Percentiles rank a stretch among this genome's conserved stretches.
Conservation (phyloP, 2,113 vertebrate genomes). For the Saccopteryx bilineata region DNA sequence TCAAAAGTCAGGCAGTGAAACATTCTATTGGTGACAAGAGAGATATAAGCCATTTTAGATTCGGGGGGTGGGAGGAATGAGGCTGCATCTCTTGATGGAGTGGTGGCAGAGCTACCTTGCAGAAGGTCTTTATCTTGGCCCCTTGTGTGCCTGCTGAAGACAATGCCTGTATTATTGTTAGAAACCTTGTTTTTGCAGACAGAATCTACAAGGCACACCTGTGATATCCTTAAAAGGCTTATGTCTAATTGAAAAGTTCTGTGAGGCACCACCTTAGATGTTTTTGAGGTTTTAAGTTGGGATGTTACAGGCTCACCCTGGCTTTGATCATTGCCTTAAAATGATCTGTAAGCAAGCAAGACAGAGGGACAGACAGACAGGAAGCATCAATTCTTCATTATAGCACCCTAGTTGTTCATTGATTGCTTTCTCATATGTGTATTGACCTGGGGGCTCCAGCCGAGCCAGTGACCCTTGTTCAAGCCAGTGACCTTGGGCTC, state of each 20-base stretch:
- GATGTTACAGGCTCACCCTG: neutral
- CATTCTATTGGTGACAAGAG: neutral
- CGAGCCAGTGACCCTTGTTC: no score
- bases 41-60: no score
- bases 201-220: neutral
- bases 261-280: neutral
- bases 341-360: no score
- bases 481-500: no score
- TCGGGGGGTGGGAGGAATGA: neutral
- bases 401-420: no score
- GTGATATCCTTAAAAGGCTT: neutral
- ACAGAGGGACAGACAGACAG: no score
- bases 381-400: no score
- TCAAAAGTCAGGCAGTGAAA: neutral
- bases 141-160: neutral
- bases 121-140: neutral
- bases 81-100: neutral
- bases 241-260: neutral
- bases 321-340: slow-evolving; percentile 3
- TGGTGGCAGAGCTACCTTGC: neutral
- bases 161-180: neutral
- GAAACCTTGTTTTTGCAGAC: neutral
- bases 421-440: no score
- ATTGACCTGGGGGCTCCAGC: no score
- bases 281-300: neutral